Percentiles rank a stretch among this genome's conserved stretches.
Evolutionary conservation across 2,797 vertebrate genomes (phyloP).

Genomic region (Micrastur ruficollis): DNA sequence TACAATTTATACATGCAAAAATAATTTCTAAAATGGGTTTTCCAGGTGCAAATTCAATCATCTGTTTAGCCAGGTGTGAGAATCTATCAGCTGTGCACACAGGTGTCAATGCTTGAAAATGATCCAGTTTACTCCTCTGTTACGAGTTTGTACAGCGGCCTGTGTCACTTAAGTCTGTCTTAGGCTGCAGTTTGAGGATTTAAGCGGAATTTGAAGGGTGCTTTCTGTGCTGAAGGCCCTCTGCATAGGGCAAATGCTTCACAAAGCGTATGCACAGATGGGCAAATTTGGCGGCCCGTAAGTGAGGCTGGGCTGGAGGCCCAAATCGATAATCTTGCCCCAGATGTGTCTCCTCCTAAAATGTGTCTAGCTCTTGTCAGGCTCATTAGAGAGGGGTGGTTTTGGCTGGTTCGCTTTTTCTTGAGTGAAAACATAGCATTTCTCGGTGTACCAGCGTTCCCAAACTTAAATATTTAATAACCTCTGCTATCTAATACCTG

Average conservation of each 20-base stretch:
- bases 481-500: constrained; percentile 21
- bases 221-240: not conserved
- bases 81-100: not conserved
- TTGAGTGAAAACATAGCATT: not conserved
- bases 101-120: constrained; percentile 26
- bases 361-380: constrained; percentile 26
- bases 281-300: not conserved
- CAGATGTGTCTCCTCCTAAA: constrained; percentile 40
- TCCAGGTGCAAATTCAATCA: constrained; percentile 24
- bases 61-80: constrained; percentile 50
- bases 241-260: not conserved
- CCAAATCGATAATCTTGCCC: not conserved
- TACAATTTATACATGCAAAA: not conserved
- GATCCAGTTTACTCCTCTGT: not conserved
- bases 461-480: constrained; percentile 3
- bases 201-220: not conserved
- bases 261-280: not conserved
- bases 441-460: not conserved
- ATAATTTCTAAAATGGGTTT: not conserved
- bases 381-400: not conserved
- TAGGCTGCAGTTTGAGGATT: not conserved
- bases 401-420: not conserved
- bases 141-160: not conserved
- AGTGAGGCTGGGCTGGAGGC: not conserved
- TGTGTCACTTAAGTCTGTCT: not conserved